Evolutionary conservation across 2,797 vertebrate genomes (phyloP), one percentile per base, ranked within the genome.

Genomic region (Ctenosaura bakeri): DNA sequence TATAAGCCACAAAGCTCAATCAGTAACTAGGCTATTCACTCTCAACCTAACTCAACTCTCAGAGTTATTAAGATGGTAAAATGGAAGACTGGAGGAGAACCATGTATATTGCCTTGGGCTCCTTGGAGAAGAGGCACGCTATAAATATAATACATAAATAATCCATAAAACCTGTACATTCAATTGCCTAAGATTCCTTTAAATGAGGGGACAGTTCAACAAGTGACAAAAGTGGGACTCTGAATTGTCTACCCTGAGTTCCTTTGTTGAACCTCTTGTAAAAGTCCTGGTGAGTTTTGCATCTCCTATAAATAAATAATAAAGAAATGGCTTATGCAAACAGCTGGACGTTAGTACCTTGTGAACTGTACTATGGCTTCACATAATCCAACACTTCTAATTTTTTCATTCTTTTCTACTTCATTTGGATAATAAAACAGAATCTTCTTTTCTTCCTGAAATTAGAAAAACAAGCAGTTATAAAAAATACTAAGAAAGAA

Each of bases 301-400:
- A n/a, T 6, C 12, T 18, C 12, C 1, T 13, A 16, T 46, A 86
- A 73, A 73, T 46, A 59, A 85, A 26, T n/a, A n/a, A 76, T 38
- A 76, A 73, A 76, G 42, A 82, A 77, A 4, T 0, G 9, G 92
- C 14, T 50, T 77, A 8, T 8, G 32, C 52, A 92, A 46, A 82
- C 69, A 84, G 76, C 26, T 64, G 94, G 1, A 50, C 46, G 32
- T 74, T 74, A 9, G 78, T 97, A 99, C 99, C 99, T 99, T 6
- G 99, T 99, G 96, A 99, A 99, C 91, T 99, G 99, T 86, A 99
- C 99, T 90, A 99, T 99, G 89, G 99, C 99, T 97, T 99, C 99
- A 97, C 99, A 99, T 6, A 99, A 98, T 62, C 99, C 99, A 86
- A 99, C 99, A 92, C 99, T 99, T 92, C 99, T 97, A 93, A 99